These are phyloP conservation scores for Temnothorax rugatulus DNA, from an alignment of 2,888 invertebrate genomes.

Conservation along the genomic window DNA sequence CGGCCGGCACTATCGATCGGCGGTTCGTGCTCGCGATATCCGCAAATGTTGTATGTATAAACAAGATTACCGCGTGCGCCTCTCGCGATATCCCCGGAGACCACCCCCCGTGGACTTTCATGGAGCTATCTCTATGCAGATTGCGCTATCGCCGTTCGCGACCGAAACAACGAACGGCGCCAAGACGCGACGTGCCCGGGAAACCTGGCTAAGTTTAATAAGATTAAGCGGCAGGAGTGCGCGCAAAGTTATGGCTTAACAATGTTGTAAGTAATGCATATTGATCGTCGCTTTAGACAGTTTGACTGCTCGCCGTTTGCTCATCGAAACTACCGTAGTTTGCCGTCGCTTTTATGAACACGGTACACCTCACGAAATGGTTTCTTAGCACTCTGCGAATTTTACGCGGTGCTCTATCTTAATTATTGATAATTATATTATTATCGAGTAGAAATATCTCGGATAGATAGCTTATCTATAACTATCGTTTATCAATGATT, in stretches of 20 bases:
- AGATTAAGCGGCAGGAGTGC: conserved; percentile 44
- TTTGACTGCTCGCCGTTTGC: conserved; percentile 16
- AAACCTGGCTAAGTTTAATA: conserved; percentile 44
- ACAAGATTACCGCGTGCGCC: conserved; percentile 48
- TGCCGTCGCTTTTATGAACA: background rate
- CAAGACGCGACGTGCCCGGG: conserved; percentile 35
- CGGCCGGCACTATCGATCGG: conserved; percentile 37
- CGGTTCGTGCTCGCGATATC: background rate
- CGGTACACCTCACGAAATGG: background rate
- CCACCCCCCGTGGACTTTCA: conserved; percentile 55
- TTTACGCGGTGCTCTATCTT: background rate
- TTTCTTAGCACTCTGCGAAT: background rate
- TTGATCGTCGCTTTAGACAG: conserved; percentile 36
- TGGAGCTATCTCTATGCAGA: conserved; percentile 70
- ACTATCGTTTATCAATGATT: background rate
- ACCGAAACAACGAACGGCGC: conserved; percentile 28
- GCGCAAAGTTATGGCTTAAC: conserved; percentile 30
- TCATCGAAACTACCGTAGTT: conserved; percentile 2
- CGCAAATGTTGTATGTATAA: conserved; percentile 54
- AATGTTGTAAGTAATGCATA: conserved; percentile 50
- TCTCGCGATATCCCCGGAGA: conserved; percentile 56
- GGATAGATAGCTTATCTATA: background rate
- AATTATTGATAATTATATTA: background rate
- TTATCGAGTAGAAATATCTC: background rate
- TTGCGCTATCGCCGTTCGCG: conserved; percentile 61